Base-by-base conservation (phyloP, 2,113 vertebrate genomes). In the Laticauda colubrina region DNA sequence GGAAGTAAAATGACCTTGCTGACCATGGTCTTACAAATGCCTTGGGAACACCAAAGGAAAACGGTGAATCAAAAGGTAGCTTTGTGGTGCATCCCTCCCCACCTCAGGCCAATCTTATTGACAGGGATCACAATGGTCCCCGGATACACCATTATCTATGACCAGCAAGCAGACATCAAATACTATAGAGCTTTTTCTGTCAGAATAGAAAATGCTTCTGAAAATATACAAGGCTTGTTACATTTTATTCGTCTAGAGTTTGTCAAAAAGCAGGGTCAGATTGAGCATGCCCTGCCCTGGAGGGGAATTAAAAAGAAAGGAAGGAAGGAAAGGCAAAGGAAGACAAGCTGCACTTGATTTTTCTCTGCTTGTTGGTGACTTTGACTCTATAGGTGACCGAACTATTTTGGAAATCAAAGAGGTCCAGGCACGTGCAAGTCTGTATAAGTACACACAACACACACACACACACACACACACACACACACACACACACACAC, bases 51-150 rank as follows among this genome's bases (percentile, higher is more conserved):
- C 97, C 92, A 96, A 96, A 96, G 96, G 92, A 98, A 97, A 97
- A 97, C 2, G 95, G 96, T 97, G 97, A 98, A 97, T 98, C 97
- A 98, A 98, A 98, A 99, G 99, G 99, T 99, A 98, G 96, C 98
- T 98, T 98, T 98, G 98, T 96, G 97, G 96, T 94, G 95, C 92
- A 96, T 97, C 96, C 98, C 98, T 98, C 97, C 97, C 97, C 96
- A 98, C 98, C 98, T 97, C 97, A 97, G 97, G 98, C 98, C 97
- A 86, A 86, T 98, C 98, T 98, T 98, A 99, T 99, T 99, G 99
- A 99, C 99, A 98, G 97, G 97, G 97, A 99, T 99, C 99, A 99
- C 99, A 99, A 99, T 97, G 96, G 98, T 99, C 99, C 99, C 99
- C 98, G 95, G 99, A 98, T 98, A 98, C 98, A 98, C 99, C 98